Percentiles rank a stretch among this genome's conserved stretches.
phyloP scores from a whole-genome alignment of 64 coral and sea anemone species.

The Actinia tenebrosa region DNA sequence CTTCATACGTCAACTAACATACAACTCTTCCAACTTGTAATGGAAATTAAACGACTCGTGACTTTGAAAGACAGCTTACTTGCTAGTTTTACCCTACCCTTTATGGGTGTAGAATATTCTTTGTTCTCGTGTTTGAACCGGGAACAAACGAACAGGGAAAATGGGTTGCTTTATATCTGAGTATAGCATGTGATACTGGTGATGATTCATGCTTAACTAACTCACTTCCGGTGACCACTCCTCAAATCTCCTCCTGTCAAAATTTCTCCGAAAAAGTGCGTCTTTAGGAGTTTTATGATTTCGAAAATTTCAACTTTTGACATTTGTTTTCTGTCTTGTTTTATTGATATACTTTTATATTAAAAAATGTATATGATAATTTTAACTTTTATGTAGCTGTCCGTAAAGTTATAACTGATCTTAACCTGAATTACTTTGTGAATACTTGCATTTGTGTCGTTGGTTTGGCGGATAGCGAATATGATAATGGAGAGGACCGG shows the following conservation, averaged over 20 bases:
- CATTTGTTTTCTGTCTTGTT: background rate
- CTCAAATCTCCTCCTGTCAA: background rate
- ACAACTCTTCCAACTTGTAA: background rate
- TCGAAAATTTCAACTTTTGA: background rate
- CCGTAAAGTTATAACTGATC: background rate
- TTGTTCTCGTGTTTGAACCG: background rate
- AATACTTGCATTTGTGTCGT: constrained; percentile 1
- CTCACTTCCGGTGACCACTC: background rate
- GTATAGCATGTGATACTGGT: background rate
- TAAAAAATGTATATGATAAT: too few species aligned
- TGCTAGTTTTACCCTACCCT: background rate
- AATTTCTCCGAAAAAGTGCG: background rate
- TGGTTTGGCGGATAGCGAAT: background rate
- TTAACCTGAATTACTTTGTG: background rate
- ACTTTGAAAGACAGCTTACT: background rate
- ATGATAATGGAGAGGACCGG: background rate
- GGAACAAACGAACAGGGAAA: background rate
- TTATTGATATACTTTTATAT: background rate
- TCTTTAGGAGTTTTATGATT: background rate
- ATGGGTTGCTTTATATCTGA: too few species aligned
- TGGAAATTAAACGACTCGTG: background rate
- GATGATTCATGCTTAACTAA: background rate
- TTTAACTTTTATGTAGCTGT: background rate
- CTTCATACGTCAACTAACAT: background rate
- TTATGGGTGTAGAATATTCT: background rate